Evolutionary conservation across 1,140 invertebrate species (phyloP), one percentile per base, ranked within the genome.

Genomic region (Radopholus similis): DNA sequence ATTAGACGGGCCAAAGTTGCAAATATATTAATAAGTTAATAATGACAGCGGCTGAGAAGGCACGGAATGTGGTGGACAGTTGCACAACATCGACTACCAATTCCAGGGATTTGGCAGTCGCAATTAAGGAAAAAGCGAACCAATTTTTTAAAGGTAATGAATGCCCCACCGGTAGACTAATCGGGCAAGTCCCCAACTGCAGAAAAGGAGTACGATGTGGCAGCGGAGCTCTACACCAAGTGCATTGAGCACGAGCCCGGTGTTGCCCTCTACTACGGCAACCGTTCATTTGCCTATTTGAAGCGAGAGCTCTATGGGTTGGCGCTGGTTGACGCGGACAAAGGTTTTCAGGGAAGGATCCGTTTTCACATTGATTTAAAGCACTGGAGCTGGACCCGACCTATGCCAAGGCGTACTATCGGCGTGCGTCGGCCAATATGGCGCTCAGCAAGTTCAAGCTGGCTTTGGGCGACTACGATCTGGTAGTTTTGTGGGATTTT

Each of bases 361-460:
- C 9, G 32, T 9, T 54, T 44, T n/a, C 13, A 62, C 32, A 21
- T 18, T 47, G 26, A 0, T 23, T 54, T 54, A n/a, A n/a, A 18
- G 47, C 47, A 34, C 18, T 68, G 44, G 37, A 72, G 60, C 35
- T 70, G 11, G 32, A 65, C 57, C 55, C 40, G 49, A 64, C 49
- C 11, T 71, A 73, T 58, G 66, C 57, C 18, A 64, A 64, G 32
- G 57, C 79, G 83, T 98, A 97, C 83, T 89, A 96, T 80, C 75
- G 87, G 68, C 86, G 95, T 82, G 95, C 95, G 0, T 91, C 91
- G 0, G 90, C 95, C 38, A 88, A 95, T 76, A 97, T 98, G 94
- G 92, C 93, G 32, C 84, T 98, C 73, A 93, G 94, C 69, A 97
- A 96, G 86, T 97, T 94, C 83, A 97, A 96, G 86, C 84, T 91